Evolutionary conservation across 2,888 invertebrate genomes (phyloP).

Genomic region (Lamellibrachia satsuma): DNA sequence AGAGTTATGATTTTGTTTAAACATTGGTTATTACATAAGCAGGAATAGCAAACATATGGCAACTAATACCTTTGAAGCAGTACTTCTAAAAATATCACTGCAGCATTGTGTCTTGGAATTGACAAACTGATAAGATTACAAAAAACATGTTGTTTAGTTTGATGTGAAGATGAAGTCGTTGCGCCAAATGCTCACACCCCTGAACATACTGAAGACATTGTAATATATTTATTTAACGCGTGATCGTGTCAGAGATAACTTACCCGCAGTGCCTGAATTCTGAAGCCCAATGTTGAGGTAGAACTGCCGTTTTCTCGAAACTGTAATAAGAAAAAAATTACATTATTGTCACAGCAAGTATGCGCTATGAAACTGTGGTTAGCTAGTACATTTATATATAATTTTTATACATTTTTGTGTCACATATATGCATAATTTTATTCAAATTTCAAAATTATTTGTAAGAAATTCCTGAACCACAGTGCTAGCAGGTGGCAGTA

Average conservation of each 20-base stretch:
- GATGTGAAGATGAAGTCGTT: neutral
- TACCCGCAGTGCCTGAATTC: slow-evolving; percentile 92
- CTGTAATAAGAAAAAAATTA: slow-evolving; percentile 29
- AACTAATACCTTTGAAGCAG: no score
- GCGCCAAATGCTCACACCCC: neutral
- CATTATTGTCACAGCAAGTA: neutral
- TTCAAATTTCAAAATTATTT: neutral
- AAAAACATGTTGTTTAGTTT: neutral
- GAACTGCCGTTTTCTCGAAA: slow-evolving; percentile 88
- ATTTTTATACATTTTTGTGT: neutral
- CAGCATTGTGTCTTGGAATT: neutral
- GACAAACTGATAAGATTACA: slow-evolving; percentile 10
- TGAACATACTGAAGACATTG: neutral
- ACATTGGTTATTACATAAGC: neutral
- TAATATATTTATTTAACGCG: neutral
- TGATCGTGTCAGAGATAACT: slow-evolving; percentile 36
- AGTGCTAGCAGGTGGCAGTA: no score
- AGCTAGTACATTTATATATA: neutral
- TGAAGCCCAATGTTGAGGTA: slow-evolving; percentile 89
- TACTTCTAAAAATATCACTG: neutral
- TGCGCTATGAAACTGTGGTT: neutral
- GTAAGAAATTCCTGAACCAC: neutral
- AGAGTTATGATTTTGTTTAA: neutral
- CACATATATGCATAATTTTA: neutral
- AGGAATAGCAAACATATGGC: neutral